A percentile compares a stretch with the other conserved stretches of the same genome.
phyloP scores from a whole-genome alignment of 2,888 invertebrate species.

The Odontocolon sp. region DNA sequence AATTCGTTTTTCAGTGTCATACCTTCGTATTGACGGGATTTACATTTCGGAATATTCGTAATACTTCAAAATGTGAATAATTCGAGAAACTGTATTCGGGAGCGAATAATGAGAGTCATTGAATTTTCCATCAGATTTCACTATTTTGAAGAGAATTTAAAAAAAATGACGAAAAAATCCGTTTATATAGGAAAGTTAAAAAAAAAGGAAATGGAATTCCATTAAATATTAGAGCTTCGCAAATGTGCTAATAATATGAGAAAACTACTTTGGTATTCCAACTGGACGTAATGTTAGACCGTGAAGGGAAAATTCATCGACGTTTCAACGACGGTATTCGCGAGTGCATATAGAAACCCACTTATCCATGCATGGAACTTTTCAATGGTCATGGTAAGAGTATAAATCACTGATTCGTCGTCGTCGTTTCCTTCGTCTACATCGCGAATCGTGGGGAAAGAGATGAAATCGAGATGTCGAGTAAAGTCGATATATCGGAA shows the following conservation, averaged over 20 bases:
- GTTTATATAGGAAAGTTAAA: too few species aligned
- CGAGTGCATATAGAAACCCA: constrained; percentile 40
- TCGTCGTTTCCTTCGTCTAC: neutral
- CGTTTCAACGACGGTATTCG: too few species aligned
- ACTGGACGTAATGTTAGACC: constrained; percentile 11
- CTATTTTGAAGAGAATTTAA: too few species aligned
- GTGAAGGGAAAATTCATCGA: constrained; percentile 7
- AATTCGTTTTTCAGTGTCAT: constrained; percentile 28
- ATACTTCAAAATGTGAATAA: constrained; percentile 36
- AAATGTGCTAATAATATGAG: too few species aligned
- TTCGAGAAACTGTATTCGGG: constrained; percentile 30
- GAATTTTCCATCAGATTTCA: too few species aligned
- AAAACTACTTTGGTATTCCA: too few species aligned
- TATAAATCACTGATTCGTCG: constrained; percentile 36
- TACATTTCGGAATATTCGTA: too few species aligned
- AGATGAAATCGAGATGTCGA: constrained; percentile 30
- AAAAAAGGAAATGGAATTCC: too few species aligned
- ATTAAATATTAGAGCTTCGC: too few species aligned
- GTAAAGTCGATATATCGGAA: constrained; percentile 25
- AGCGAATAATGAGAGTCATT: neutral
- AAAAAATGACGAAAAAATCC: neutral
- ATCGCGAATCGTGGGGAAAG: constrained; percentile 5
- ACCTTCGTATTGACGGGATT: constrained; percentile 28
- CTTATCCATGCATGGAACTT: constrained; percentile 60
- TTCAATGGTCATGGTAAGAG: constrained; percentile 49